Conservation (phyloP, 2,797 vertebrate species). For the Trematomus bernacchii region DNA sequence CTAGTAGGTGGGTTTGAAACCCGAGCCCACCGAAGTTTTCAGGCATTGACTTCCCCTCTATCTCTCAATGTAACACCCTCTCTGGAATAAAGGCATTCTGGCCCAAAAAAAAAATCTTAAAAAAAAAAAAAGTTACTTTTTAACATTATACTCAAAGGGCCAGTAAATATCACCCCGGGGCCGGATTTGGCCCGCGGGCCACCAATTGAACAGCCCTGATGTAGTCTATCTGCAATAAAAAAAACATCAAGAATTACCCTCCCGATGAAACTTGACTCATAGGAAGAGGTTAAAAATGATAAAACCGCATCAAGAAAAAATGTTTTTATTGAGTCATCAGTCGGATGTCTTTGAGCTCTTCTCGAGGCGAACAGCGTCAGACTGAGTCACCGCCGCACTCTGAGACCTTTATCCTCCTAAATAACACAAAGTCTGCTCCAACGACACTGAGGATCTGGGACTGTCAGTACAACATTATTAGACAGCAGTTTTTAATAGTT, state of each 20-base stretch:
- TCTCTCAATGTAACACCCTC: no score
- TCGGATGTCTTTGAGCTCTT: conserved; percentile 51
- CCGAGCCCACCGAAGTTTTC: no score
- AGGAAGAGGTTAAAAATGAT: not conserved
- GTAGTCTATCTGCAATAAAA: not conserved
- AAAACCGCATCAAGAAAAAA: conserved; percentile 2
- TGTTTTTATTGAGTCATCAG: conserved; percentile 75
- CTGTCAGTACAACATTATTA: conserved; percentile 33
- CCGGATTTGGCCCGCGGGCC: no score
- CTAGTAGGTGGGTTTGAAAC: no score
- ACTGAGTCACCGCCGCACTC: conserved; percentile 54
- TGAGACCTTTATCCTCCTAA: conserved; percentile 21
- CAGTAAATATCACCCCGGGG: no score
- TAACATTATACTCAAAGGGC: no score
- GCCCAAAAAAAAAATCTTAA: no score
- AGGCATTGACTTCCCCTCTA: no score
- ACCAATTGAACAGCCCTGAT: no score
- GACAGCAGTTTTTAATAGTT: conserved; percentile 59
- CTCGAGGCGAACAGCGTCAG: conserved; percentile 44
- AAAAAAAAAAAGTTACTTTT: no score
- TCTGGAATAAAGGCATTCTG: no score
- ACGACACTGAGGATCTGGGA: conserved; percentile 37
- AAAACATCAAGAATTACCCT: not conserved
- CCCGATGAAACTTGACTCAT: not conserved
- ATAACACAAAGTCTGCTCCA: conserved; percentile 38